A percentile compares a stretch with the other conserved stretches of the same genome.
Evolutionary conservation across 2,797 vertebrate species (phyloP).

Genomic region (Ceryle rudis): DNA sequence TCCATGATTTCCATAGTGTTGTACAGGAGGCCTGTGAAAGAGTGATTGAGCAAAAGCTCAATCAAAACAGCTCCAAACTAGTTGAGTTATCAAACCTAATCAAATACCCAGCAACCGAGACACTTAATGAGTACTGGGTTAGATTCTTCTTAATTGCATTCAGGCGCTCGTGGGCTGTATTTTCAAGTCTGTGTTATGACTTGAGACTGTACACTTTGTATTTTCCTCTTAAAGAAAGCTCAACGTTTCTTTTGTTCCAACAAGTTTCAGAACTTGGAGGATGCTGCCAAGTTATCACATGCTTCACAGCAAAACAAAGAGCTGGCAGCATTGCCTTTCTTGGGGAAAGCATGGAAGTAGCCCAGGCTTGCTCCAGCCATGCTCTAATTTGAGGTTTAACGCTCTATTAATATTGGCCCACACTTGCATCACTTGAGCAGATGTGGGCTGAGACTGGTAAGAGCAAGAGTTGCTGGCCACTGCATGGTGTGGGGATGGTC

Average conservation of each 20-base stretch:
- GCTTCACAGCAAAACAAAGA: constrained; percentile 35
- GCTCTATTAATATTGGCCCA: neutral
- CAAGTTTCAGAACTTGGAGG: constrained; percentile 14
- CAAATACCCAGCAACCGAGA: neutral
- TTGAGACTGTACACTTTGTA: neutral
- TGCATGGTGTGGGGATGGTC: neutral
- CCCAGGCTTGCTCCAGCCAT: neutral
- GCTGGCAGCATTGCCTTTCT: constrained; percentile 29
- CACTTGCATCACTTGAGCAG: fast-evolving
- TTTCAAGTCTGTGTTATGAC: constrained; percentile 13
- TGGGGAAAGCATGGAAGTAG: neutral
- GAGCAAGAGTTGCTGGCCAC: neutral
- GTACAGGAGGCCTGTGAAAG: neutral
- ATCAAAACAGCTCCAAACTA: neutral
- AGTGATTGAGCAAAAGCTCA: neutral
- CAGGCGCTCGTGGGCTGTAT: neutral
- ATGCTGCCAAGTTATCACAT: constrained; percentile 32
- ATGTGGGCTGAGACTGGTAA: neutral
- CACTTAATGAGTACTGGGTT: constrained; percentile 5
- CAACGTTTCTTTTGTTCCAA: constrained; percentile 46
- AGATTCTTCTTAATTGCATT: constrained; percentile 4
- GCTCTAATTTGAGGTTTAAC: constrained; percentile 6
- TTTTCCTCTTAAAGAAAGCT: constrained; percentile 33
- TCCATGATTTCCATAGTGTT: neutral
- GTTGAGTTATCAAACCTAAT: neutral